phyloP scores from a whole-genome alignment of 2,113 vertebrate genomes.

The Dinomys branickii region DNA sequence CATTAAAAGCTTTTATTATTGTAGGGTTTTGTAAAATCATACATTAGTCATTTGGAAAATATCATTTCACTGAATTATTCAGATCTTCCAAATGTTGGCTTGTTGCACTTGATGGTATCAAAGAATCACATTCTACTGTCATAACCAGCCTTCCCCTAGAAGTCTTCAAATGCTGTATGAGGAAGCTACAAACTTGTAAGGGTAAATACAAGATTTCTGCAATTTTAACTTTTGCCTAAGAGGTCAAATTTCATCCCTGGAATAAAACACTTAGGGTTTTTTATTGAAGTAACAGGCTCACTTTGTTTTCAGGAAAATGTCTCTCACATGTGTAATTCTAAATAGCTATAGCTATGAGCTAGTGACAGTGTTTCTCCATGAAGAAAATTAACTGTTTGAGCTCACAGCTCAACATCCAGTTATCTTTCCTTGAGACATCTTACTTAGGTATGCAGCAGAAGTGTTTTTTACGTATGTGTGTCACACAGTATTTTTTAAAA shows the following conservation, averaged over 20 bases:
- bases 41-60: not conserved
- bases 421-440: not conserved
- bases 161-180: not conserved
- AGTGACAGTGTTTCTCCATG: not conserved
- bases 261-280: not conserved
- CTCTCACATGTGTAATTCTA: not conserved
- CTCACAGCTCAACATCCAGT: not conserved
- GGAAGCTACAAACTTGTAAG: not conserved
- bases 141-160: not conserved
- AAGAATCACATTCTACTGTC: not conserved
- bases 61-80: not conserved
- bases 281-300: not conserved
- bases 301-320: not conserved
- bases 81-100: not conserved
- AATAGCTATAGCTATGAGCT: not conserved
- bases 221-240: not conserved
- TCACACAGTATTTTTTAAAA: not conserved
- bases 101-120: not conserved
- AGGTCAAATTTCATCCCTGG: not conserved
- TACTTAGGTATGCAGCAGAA: not conserved
- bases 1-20: constrained; percentile 10
- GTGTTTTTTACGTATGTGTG: not conserved
- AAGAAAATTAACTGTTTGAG: not conserved
- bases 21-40: not conserved
- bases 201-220: not conserved